Evolutionary conservation across 53 echinoderm and acorn worm genomes (phyloP).

Genomic region (Pentamera pediparva): DNA sequence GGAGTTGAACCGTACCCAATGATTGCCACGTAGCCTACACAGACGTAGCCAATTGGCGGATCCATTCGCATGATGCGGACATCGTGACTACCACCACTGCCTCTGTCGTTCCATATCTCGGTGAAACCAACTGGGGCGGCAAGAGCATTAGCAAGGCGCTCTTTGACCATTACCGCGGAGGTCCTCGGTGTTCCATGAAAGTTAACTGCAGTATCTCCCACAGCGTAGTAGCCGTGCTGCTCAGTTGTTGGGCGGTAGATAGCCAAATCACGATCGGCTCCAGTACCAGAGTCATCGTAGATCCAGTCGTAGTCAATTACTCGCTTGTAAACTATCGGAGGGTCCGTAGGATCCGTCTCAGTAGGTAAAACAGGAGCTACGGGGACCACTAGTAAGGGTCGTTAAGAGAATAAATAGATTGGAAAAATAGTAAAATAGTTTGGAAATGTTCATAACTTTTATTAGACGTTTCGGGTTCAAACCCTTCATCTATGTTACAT

Average conservation of each 20-base stretch:
- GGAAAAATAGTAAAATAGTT: too few relatives aligned
- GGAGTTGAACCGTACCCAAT: neutral
- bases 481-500: too few relatives aligned
- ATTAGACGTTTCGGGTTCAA: too few relatives aligned
- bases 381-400: too few relatives aligned
- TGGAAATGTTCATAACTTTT: too few relatives aligned
- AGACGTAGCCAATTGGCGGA: neutral
- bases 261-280: neutral
- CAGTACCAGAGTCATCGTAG: constrained; percentile 5
- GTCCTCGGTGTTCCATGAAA: neutral
- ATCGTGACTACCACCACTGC: neutral
- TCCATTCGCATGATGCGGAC: constrained; percentile 23
- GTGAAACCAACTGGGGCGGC: constrained; percentile 4
- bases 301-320: neutral
- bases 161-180: neutral
- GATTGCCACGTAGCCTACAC: constrained; percentile 20
- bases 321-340: constrained; percentile 8
- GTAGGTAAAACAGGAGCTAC: too few relatives aligned
- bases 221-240: neutral
- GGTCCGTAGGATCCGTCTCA: too few relatives aligned
- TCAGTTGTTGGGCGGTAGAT: neutral
- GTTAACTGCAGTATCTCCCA: neutral
- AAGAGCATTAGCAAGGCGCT: neutral
- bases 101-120: constrained; percentile 15
- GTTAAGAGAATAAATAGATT: too few relatives aligned